phyloP scores from a whole-genome alignment of 92 coral and sea anemone species.

The Pocillopora meandrina region DNA sequence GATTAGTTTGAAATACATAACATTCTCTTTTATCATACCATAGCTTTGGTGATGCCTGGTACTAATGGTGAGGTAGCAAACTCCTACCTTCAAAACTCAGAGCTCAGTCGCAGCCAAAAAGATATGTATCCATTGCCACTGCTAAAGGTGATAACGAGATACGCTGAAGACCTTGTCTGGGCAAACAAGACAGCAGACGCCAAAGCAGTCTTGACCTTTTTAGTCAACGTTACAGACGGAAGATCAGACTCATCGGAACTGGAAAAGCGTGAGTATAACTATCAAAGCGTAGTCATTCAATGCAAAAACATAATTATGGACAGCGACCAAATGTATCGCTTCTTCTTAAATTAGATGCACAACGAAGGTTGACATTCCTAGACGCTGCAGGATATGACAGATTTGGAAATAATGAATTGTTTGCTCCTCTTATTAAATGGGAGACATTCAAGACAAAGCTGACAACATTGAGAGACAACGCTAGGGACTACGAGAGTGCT shows the following conservation, averaged over 20 bases:
- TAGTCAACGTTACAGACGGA: background rate
- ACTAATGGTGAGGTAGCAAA: background rate
- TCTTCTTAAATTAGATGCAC: no score
- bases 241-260: background rate
- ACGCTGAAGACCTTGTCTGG: slow-evolving; percentile 16
- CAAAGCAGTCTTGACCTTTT: slow-evolving; percentile 1
- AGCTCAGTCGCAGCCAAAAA: background rate
- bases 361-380: no score
- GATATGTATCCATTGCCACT: background rate
- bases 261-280: background rate
- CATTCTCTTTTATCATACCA: background rate
- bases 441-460: no score
- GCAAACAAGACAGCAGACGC: background rate
- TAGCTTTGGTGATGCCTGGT: background rate
- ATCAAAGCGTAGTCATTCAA: no score
- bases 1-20: background rate
- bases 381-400: no score
- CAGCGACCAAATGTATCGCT: no score
- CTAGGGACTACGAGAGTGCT: no score
- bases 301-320: no score
- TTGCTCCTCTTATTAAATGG: no score
- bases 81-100: background rate
- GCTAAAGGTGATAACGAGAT: slow-evolving; percentile 13
- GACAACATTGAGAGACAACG: no score
- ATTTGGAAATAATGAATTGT: no score